Percentiles rank a stretch among this genome's conserved stretches.
These are phyloP conservation scores for Seriola rivoliana DNA, from an alignment of 2,113 vertebrate genomes.

Conservation along the genomic window DNA sequence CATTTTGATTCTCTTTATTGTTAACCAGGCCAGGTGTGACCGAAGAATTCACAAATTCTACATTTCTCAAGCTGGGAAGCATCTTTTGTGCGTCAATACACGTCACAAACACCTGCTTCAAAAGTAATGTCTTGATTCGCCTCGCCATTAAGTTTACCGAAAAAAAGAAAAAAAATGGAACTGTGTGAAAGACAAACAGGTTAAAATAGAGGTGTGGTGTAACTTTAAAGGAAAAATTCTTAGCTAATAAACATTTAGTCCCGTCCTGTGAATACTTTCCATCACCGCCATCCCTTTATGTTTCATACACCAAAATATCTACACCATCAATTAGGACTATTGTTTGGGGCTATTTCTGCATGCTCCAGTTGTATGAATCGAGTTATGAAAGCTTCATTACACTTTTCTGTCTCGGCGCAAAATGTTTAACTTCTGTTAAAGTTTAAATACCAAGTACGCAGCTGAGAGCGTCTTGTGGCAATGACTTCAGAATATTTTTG, in stretches of 20 bases:
- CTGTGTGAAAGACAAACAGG: not conserved
- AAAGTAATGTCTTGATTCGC: not conserved
- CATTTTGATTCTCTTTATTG: not conserved
- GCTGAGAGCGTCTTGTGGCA: slow-evolving; percentile 11
- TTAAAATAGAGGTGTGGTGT: slow-evolving; percentile 12
- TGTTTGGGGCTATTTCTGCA: slow-evolving; percentile 55
- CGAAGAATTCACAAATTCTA: not conserved
- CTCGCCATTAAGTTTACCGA: no score
- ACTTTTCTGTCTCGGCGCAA: slow-evolving; percentile 64
- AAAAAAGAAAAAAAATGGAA: not conserved
- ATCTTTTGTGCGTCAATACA: not conserved
- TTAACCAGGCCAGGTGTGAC: not conserved
- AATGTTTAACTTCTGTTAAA: slow-evolving; percentile 42
- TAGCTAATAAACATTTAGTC: slow-evolving; percentile 32
- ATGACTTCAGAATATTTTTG: slow-evolving; percentile 16
- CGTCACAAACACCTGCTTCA: not conserved
- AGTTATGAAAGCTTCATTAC: slow-evolving; percentile 65
- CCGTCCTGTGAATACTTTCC: slow-evolving; percentile 25
- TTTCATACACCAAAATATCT: slow-evolving; percentile 51
- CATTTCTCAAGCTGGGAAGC: not conserved
- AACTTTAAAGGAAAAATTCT: slow-evolving; percentile 30
- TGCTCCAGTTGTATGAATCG: slow-evolving; percentile 72
- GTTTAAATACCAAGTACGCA: slow-evolving; percentile 40
- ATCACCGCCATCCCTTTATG: slow-evolving; percentile 18
- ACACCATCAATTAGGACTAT: slow-evolving; percentile 62